Evolutionary conservation across 2,797 vertebrate genomes (phyloP).

Genomic region (Pipistrellus pipistrellus): DNA sequence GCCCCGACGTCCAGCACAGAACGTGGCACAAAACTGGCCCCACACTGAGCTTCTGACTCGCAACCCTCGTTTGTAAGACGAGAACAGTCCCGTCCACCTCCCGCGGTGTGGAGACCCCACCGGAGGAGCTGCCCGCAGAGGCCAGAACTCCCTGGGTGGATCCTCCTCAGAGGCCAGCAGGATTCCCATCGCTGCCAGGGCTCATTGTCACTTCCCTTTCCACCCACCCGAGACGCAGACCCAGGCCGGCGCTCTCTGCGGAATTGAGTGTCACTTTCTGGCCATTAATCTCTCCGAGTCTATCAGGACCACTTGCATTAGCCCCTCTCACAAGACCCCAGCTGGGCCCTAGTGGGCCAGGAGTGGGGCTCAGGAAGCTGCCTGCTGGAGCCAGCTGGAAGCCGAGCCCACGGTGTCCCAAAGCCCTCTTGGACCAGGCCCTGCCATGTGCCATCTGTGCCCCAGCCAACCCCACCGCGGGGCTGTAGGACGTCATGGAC

Average conservation of each 20-base stretch:
- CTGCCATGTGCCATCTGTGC: not conserved
- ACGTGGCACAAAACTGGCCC: not conserved
- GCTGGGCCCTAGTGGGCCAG: slow-evolving; percentile 66
- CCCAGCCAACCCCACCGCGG: not conserved
- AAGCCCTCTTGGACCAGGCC: not conserved
- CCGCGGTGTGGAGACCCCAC: not conserved
- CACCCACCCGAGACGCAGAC: not conserved
- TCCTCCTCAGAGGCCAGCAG: not conserved
- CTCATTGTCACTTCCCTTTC: not conserved
- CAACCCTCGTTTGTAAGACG: not conserved
- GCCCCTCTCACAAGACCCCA: slow-evolving; percentile 64
- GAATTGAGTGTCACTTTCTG: slow-evolving; percentile 68
- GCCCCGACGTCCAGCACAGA: not conserved
- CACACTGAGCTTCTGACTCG: accelerated
- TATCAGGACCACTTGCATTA: slow-evolving; percentile 72
- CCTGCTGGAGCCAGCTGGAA: not conserved
- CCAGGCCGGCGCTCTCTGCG: not conserved
- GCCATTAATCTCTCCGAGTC: slow-evolving; percentile 74
- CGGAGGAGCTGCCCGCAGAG: not conserved
- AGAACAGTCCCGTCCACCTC: not conserved
- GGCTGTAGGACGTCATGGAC: not conserved
- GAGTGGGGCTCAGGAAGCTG: not conserved
- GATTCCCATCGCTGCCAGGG: not conserved
- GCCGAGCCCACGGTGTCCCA: not conserved
- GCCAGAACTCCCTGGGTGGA: not conserved